Conservation (phyloP, 2,797 vertebrate species). For the Acrossocheilus wenchowensis region DNA sequence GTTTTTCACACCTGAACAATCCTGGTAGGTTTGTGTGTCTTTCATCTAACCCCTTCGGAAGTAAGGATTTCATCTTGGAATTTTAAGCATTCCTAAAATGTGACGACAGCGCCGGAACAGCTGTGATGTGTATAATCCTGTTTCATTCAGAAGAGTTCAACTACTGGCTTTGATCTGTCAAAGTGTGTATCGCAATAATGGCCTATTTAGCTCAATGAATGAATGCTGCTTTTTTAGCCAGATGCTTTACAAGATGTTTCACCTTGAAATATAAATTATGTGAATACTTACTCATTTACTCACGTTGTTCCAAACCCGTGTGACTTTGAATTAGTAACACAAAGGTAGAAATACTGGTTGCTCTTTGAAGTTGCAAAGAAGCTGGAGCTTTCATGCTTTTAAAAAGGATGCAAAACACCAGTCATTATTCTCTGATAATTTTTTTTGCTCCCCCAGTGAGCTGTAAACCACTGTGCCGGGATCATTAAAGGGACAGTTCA, state of each 20-base stretch:
- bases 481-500: no score
- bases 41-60: slow-evolving; percentile 24
- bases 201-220: background rate
- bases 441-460: background rate
- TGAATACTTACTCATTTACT: background rate
- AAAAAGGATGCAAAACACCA: background rate
- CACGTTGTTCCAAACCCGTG: background rate
- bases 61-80: slow-evolving; percentile 45
- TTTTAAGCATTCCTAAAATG: slow-evolving; percentile 43
- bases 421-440: background rate
- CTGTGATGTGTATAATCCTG: slow-evolving; percentile 21
- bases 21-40: background rate
- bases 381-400: background rate
- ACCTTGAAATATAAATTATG: background rate
- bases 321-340: background rate
- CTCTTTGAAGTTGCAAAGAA: background rate
- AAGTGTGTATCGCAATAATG: background rate
- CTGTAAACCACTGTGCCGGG: background rate
- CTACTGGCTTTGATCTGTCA: slow-evolving; percentile 14
- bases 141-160: slow-evolving; percentile 10
- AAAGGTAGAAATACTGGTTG: background rate
- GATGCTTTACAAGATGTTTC: background rate
- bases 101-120: slow-evolving; percentile 29
- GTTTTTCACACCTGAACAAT: background rate
- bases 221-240: background rate